Conservation (phyloP, 1,140 invertebrate species). For the Bactericera cockerelli region DNA sequence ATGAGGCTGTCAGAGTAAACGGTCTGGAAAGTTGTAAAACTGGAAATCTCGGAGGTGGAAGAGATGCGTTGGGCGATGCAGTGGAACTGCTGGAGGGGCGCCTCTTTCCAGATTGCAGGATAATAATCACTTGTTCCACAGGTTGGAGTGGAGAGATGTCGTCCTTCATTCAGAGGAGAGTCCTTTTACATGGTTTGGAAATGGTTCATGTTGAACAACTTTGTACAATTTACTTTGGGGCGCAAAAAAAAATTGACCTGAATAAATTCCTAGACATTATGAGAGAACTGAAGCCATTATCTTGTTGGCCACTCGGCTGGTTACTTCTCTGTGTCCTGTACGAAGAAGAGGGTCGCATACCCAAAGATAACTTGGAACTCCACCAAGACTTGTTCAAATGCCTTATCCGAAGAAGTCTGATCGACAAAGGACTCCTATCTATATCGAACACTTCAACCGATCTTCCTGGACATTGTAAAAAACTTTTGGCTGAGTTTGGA, state of each 20-base stretch:
- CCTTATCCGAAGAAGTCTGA: slow-evolving; percentile 29
- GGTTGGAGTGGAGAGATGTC: slow-evolving; percentile 24
- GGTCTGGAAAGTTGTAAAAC: slow-evolving; percentile 16
- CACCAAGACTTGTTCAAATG: slow-evolving; percentile 32
- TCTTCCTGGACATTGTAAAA: slow-evolving; percentile 32
- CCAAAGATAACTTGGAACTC: slow-evolving; percentile 28
- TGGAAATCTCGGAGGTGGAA: slow-evolving; percentile 22
- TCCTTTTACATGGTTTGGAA: slow-evolving; percentile 35
- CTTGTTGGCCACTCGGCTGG: slow-evolving; percentile 37
- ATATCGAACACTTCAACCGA: slow-evolving; percentile 19
- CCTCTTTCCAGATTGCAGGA: slow-evolving; percentile 36
- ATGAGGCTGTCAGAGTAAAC: slow-evolving; percentile 29
- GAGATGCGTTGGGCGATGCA: slow-evolving; percentile 31
- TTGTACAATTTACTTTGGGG: slow-evolving; percentile 30
- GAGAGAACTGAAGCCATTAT: slow-evolving; percentile 28
- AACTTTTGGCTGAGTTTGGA: slow-evolving; percentile 35
- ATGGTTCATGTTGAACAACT: slow-evolving; percentile 36
- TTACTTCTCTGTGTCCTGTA: slow-evolving; percentile 35
- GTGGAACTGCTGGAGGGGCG: slow-evolving; percentile 35
- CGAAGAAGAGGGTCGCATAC: slow-evolving; percentile 28
- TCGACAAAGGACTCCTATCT: slow-evolving; percentile 13
- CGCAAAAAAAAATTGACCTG: slow-evolving; percentile 21
- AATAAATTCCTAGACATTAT: slow-evolving; percentile 20
- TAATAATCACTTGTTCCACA: slow-evolving; percentile 36
- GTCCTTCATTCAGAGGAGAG: slow-evolving; percentile 31